A percentile compares a stretch with the other conserved stretches of the same genome.
Conservation (phyloP, 2,113 vertebrate species). For the mouse (Mus musculus) region DNA sequence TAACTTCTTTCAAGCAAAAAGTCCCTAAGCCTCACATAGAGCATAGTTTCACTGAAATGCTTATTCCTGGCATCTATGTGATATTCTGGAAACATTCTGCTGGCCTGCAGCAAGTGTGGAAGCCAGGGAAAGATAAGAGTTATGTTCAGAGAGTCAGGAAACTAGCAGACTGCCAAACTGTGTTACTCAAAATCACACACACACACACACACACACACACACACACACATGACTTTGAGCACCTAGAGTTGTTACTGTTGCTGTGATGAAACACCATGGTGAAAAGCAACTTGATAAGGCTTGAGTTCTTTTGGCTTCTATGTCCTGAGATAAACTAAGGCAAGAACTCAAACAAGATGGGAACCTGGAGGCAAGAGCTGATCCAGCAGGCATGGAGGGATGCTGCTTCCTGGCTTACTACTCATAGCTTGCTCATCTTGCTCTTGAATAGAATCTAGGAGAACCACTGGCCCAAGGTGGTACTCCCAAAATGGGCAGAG, state of each 20-base stretch:
- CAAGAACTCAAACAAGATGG: background rate
- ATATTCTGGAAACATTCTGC: conserved; percentile 2
- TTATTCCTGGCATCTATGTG: background rate
- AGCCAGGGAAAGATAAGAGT: background rate
- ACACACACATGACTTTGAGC: background rate
- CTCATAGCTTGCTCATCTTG: background rate
- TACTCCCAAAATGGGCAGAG: background rate
- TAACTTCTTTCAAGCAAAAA: conserved; percentile 45
- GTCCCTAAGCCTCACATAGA: conserved; percentile 42
- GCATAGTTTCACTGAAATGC: background rate
- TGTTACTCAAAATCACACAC: background rate
- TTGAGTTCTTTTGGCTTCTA: background rate
- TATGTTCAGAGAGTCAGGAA: background rate
- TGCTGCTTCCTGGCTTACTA: background rate
- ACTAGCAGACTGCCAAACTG: background rate
- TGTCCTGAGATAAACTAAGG: background rate
- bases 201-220: background rate
- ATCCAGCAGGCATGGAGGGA: background rate
- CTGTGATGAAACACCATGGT: background rate
- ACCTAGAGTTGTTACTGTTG: background rate
- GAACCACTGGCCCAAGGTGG: background rate
- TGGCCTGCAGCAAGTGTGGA: background rate
- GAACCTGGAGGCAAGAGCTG: background rate
- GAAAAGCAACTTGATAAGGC: background rate
- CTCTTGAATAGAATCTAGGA: background rate